Conservation (phyloP, 2,797 vertebrate species). For the Myotis daubentonii region DNA sequence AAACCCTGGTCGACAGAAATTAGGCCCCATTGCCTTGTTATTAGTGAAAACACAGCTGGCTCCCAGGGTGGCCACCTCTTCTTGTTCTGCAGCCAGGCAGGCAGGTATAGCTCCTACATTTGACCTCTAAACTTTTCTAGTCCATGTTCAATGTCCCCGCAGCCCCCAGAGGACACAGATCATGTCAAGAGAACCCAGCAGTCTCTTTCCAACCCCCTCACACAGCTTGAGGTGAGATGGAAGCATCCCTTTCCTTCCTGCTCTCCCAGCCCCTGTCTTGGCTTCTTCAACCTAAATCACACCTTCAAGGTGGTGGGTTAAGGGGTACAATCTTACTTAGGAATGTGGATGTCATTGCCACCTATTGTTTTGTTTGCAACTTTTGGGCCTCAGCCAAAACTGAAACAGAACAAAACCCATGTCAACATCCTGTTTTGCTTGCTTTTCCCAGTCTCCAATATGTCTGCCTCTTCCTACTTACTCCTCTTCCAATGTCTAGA, state of each 20-base stretch:
- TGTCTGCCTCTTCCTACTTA: slow-evolving; percentile 17
- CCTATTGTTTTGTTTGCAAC: neutral
- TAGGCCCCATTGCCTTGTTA: neutral
- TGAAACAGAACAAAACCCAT: slow-evolving; percentile 36
- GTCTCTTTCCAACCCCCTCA: neutral
- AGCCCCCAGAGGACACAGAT: neutral
- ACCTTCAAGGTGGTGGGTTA: neutral
- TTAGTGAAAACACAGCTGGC: neutral
- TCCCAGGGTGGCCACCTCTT: neutral
- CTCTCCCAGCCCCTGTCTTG: neutral
- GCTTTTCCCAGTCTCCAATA: neutral
- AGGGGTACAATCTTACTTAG: neutral
- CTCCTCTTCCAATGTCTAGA: neutral
- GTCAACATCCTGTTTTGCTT: slow-evolving; percentile 24
- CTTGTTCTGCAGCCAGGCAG: neutral
- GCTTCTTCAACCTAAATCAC: neutral
- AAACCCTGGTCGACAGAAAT: neutral
- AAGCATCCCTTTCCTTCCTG: neutral
- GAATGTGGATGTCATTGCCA: neutral
- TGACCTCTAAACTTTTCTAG: neutral
- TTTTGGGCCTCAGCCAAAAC: slow-evolving; percentile 11
- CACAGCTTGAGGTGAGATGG: neutral
- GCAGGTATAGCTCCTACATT: neutral
- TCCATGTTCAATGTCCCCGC: neutral
- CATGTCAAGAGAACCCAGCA: neutral